Evolutionary conservation across 2,113 vertebrate species (phyloP).

Genomic region (Coryphaenoides rupestris): DNA sequence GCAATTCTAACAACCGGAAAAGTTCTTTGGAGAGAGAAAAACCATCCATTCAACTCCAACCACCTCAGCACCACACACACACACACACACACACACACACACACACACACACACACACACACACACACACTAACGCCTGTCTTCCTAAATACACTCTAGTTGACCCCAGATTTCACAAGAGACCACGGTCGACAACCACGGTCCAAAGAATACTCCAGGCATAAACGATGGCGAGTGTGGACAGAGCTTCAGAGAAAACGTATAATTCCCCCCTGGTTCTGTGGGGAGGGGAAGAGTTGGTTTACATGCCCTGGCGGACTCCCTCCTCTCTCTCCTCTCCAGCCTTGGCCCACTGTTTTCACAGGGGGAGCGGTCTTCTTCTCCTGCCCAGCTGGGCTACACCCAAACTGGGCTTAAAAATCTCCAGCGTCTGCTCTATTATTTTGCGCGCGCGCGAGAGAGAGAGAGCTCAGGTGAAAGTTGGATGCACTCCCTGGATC

Average conservation of each 20-base stretch:
- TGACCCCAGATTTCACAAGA: constrained; percentile 33
- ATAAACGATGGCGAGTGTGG: constrained; percentile 8
- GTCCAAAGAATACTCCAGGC: constrained; percentile 22
- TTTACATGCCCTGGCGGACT: constrained; percentile 24
- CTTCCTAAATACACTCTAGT: constrained; percentile 3
- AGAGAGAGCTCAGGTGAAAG: constrained; percentile 17
- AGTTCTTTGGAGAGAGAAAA: too few species aligned
- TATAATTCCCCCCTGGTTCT: constrained; percentile 30
- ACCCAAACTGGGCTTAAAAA: constrained; percentile 13
- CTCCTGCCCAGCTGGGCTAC: constrained; percentile 23
- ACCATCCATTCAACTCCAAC: too few species aligned
- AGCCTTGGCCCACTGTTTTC: constrained; percentile 45
- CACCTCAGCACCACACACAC: too few species aligned
- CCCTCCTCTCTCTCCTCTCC: constrained; percentile 4
- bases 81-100: too few species aligned
- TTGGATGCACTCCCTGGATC: constrained; percentile 29
- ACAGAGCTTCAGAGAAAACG: constrained; percentile 15
- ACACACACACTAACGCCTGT: not conserved
- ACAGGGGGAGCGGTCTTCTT: constrained; percentile 16
- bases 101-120: not conserved
- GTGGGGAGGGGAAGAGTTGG: constrained; percentile 13
- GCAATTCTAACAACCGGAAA: too few species aligned
- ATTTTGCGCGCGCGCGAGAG: too few species aligned
- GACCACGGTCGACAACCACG: not conserved
- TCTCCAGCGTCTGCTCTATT: constrained; percentile 15